Evolutionary conservation across 1,140 invertebrate species (phyloP).

Genomic region (Bombus balteatus): DNA sequence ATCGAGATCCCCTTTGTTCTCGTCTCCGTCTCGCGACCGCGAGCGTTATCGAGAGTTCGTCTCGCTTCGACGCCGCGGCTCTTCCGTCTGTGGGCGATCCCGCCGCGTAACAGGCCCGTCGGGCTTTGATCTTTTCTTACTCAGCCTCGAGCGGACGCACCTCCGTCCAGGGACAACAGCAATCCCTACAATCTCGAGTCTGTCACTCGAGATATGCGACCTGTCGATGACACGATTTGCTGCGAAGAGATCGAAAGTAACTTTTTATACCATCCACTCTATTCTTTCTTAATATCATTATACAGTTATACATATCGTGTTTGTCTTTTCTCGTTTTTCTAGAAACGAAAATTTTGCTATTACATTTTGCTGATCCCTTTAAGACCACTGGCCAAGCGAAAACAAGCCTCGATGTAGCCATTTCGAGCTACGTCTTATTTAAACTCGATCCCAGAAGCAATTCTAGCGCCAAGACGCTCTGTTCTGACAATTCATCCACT

Average conservation of each 20-base stretch:
- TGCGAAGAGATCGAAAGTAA: background rate
- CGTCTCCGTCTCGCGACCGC: slow-evolving; percentile 24
- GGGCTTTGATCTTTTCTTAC: background rate
- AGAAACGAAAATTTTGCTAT: background rate
- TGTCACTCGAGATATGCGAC: background rate
- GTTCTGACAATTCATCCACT: no score
- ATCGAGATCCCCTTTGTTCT: slow-evolving; percentile 55
- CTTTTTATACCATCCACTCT: no score
- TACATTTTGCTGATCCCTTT: background rate
- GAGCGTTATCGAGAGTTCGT: background rate
- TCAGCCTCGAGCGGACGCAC: background rate
- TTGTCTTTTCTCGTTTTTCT: no score
- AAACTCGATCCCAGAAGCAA: no score
- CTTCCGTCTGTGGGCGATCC: slow-evolving; percentile 47
- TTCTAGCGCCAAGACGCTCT: no score
- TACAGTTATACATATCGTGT: no score
- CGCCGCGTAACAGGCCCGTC: background rate
- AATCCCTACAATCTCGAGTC: background rate
- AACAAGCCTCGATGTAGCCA: no score
- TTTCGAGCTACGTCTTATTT: no score
- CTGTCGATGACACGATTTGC: background rate
- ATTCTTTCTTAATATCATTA: no score
- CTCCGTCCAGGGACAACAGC: background rate
- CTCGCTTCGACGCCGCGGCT: background rate
- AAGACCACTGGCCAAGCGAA: no score